Conservation (phyloP, 2,797 vertebrate species). For the Rallus crepitans region DNA sequence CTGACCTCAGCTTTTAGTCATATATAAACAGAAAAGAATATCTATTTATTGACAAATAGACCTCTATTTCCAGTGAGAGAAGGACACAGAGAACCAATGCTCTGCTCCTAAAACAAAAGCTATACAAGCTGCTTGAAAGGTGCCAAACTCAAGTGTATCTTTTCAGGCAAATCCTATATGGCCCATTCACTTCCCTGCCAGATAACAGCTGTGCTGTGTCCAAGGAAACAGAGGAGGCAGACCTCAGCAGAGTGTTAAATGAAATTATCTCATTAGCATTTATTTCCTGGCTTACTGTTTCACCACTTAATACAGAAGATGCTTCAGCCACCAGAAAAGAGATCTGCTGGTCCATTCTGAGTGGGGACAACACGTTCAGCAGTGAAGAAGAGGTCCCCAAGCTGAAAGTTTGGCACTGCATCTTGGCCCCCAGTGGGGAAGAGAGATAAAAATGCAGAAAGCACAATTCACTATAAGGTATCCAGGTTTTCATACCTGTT, state of each 20-base stretch:
- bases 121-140: background rate
- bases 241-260: background rate
- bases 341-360: background rate
- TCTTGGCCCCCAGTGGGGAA: background rate
- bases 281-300: background rate
- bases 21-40: background rate
- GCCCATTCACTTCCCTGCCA: background rate
- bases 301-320: background rate
- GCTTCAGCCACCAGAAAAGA: background rate
- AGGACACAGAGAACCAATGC: background rate
- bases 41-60: background rate
- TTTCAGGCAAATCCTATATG: background rate
- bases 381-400: background rate
- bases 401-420: background rate
- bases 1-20: background rate
- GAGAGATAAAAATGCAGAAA: background rate
- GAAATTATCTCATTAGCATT: slow-evolving; percentile 4
- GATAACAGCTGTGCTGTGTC: background rate
- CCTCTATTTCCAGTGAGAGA: background rate
- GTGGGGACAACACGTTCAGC: background rate
- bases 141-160: background rate
- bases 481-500: background rate
- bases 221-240: slow-evolving; percentile 15
- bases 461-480: background rate
- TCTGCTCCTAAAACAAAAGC: background rate